These are phyloP conservation scores for Heliconius erato DNA, from an alignment of 2,888 invertebrate genomes.

Conservation along the genomic window DNA sequence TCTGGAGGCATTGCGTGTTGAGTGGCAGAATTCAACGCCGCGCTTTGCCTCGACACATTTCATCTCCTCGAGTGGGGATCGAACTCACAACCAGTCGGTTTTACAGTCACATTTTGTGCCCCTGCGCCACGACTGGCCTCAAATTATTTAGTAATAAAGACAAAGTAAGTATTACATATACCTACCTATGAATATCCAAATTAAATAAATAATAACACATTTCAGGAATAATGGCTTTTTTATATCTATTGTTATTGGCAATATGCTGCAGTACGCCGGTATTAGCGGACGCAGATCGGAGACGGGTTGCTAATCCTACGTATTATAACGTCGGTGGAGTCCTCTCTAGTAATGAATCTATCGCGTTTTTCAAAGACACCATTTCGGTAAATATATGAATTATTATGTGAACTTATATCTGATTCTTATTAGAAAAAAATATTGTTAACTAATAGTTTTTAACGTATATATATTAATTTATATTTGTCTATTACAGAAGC, in stretches of 20 bases:
- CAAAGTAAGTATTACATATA: neutral
- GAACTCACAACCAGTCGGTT: too few relatives aligned
- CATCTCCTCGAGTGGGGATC: too few relatives aligned
- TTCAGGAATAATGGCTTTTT: slow-evolving; percentile 59
- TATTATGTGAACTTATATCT: too few relatives aligned
- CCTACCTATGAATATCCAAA: neutral
- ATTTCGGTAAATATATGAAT: slow-evolving; percentile 88
- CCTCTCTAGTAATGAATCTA: slow-evolving; percentile 92
- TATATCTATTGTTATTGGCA: slow-evolving; percentile 54
- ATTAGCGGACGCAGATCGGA: slow-evolving; percentile 70
- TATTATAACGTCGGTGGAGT: slow-evolving; percentile 97
- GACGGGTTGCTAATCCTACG: slow-evolving; percentile 86
- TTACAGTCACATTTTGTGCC: too few relatives aligned
- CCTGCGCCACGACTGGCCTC: too few relatives aligned
- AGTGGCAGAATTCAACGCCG: too few relatives aligned
- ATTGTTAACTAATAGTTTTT: neutral
- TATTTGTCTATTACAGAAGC: slow-evolving; percentile 86
- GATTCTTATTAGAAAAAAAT: too few relatives aligned
- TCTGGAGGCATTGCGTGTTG: too few relatives aligned
- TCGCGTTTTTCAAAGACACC: slow-evolving; percentile 92
- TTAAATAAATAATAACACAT: neutral
- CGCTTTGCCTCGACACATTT: too few relatives aligned
- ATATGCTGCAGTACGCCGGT: slow-evolving; percentile 52
- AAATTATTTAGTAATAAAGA: neutral
- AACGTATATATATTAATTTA: neutral